Base-by-base conservation (phyloP, 2,797 vertebrate genomes). In the Sebastes matsubarae region DNA sequence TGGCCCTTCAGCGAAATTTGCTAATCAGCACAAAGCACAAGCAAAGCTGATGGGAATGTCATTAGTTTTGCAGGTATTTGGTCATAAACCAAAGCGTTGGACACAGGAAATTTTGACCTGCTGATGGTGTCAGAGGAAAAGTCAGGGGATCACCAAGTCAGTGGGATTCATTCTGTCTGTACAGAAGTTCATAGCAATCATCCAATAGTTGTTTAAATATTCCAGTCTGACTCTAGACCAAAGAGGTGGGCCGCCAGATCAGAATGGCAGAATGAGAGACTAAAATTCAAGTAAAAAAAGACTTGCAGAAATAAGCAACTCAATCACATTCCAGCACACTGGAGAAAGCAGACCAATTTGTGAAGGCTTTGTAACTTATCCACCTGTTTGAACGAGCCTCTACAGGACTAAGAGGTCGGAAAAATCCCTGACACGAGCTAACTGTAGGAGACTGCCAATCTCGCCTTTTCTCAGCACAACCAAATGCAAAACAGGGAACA, bases 321-420 rank as follows among this genome's bases (percentile, higher is more conserved):
- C 54, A 46, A 59, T 55, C 60, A 50, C 64, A 68, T 52, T 68
- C 68, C 55, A 60, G 36, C 42, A 77, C 36, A 52, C 14, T 42
- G 52, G 54, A 81, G 58, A 69, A 80, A 80, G 68, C 38, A 22
- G 16, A 59, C 32, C 52, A 58, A 68, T 80, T 82, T 80, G 68
- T 32, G 7, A 68, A 52, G 12, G 22, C 29, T 79, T 66, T 68
- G 46, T 65, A 74, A 79, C 34, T 36, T 12, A 46, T 78, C 52
- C 63, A 86, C 36, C 61, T 69, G 65, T 66, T 54, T 63, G 32
- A 77, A 79, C 8, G 3, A 80, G 69, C 36, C 54, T 75, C 63
- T 57, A 67, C 52, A 63, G 25, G 68, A 67, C 54, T 66, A 34
- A 60, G 9, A 75, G 57, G 27, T 34, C 10, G 22, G 38, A 86